Evolutionary conservation across 2,797 vertebrate genomes (phyloP).

Genomic region (Sus cebifrons): DNA sequence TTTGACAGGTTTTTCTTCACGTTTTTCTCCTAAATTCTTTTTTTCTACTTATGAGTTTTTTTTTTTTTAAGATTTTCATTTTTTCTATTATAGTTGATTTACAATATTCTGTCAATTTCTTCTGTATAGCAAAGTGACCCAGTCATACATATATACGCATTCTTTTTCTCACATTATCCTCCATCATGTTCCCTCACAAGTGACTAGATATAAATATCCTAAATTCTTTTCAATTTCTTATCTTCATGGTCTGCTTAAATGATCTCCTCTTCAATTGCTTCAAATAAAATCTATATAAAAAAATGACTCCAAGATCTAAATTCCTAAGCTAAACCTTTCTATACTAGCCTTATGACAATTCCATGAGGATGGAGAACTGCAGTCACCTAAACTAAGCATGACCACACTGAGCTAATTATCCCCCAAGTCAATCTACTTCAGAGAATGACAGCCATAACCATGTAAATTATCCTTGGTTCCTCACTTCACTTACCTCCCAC

Average conservation of each 20-base stretch:
- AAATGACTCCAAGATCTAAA: constrained; percentile 10
- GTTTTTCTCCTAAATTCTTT: constrained; percentile 20
- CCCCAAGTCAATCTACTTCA: not conserved
- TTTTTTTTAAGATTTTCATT: too few relatives aligned
- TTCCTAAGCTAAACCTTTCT: not conserved
- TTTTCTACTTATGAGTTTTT: too few relatives aligned
- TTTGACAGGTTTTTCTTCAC: not conserved
- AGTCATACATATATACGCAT: too few relatives aligned
- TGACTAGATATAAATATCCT: not conserved
- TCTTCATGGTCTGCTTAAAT: not conserved
- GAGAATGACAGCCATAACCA: not conserved
- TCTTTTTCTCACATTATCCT: too few relatives aligned
- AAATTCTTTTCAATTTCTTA: not conserved
- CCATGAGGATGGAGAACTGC: not conserved
- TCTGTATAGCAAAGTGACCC: too few relatives aligned
- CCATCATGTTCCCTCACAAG: too few relatives aligned
- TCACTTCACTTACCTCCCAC: not conserved
- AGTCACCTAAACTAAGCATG: not conserved
- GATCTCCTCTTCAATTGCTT: not conserved
- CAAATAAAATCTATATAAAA: not conserved
- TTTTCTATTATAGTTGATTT: too few relatives aligned
- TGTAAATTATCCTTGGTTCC: not conserved
- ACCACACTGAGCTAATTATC: not conserved
- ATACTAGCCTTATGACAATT: not conserved
- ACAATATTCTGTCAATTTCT: too few relatives aligned